These are phyloP conservation scores for Ctena decussata DNA, from an alignment of 2,888 invertebrate genomes.

Conservation along the genomic window DNA sequence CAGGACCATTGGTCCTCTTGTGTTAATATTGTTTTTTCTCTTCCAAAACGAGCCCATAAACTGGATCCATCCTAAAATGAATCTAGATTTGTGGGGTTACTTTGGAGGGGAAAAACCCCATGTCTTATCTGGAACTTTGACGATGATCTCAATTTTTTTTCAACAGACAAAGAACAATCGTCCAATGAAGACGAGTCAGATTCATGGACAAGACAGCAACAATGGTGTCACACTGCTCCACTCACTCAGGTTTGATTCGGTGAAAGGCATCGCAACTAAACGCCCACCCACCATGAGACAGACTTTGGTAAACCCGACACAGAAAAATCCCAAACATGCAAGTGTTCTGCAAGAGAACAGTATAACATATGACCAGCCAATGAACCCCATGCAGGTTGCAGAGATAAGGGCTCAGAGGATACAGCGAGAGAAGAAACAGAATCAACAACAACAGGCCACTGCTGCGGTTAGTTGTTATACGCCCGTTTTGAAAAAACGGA, in stretches of 20 bases:
- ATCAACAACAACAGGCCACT: slow-evolving; percentile 57
- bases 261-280: slow-evolving; percentile 90
- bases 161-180: slow-evolving; percentile 90
- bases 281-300: slow-evolving; percentile 92
- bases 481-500: too few species aligned
- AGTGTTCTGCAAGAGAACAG: slow-evolving; percentile 94
- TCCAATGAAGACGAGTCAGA: slow-evolving; percentile 92
- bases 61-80: too few species aligned
- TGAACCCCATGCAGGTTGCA: slow-evolving; percentile 90
- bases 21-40: too few species aligned
- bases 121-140: too few species aligned
- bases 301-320: slow-evolving; percentile 90
- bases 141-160: too few species aligned
- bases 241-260: slow-evolving; percentile 91
- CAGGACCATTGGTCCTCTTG: too few species aligned
- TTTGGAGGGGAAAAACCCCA: too few species aligned
- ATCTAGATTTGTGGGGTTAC: too few species aligned
- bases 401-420: slow-evolving; percentile 92
- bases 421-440: slow-evolving; percentile 89
- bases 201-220: slow-evolving; percentile 93
- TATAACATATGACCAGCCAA: slow-evolving; percentile 94
- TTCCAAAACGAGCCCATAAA: too few species aligned
- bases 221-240: slow-evolving; percentile 90
- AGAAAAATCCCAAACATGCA: slow-evolving; percentile 94
- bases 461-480: slow-evolving; percentile 69